Evolutionary conservation across 2,888 invertebrate species (phyloP).

Genomic region (Heteromyza rotundicornis): DNA sequence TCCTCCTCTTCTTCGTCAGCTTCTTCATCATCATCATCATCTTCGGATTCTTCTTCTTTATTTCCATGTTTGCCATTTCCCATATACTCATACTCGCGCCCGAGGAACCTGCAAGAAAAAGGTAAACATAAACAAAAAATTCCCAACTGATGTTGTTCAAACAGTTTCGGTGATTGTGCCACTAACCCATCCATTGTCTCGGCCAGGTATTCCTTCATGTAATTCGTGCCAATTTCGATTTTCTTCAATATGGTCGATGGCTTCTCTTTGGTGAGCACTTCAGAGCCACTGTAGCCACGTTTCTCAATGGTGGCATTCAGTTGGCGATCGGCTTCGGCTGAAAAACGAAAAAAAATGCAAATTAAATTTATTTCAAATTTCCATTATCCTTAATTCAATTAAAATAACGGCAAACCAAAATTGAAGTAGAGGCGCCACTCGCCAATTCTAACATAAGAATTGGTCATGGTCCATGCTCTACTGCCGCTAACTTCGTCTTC

Average conservation of each 20-base stretch:
- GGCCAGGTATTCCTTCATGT: slow-evolving; percentile 56
- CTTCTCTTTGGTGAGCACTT: slow-evolving; percentile 54
- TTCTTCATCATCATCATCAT: slow-evolving; percentile 63
- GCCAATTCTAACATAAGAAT: too few relatives aligned
- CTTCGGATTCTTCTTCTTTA: slow-evolving; percentile 17
- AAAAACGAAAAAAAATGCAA: too few relatives aligned
- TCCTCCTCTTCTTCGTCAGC: slow-evolving; percentile 24
- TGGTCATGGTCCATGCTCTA: too few relatives aligned
- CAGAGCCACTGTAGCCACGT: slow-evolving; percentile 56
- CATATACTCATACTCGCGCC: slow-evolving; percentile 55
- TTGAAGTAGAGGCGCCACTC: too few relatives aligned
- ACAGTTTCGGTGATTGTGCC: slow-evolving; percentile 5
- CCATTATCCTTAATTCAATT: too few relatives aligned
- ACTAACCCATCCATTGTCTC: slow-evolving; percentile 60
- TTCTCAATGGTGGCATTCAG: slow-evolving; percentile 52
- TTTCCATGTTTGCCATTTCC: slow-evolving; percentile 32
- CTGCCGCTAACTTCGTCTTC: too few relatives aligned
- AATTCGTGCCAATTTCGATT: slow-evolving; percentile 59
- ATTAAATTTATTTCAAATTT: too few relatives aligned
- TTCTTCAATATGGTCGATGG: slow-evolving; percentile 61
- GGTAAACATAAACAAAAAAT: slow-evolving; percentile 6
- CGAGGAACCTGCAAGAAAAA: slow-evolving; percentile 48
- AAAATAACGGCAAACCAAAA: too few relatives aligned
- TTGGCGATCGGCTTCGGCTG: slow-evolving; percentile 61
- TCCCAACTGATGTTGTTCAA: background rate